A percentile compares a stretch with the other conserved stretches of the same genome.
These are phyloP conservation scores for Proales similis DNA, from an alignment of 1,140 invertebrate species.

Conservation along the genomic window DNA sequence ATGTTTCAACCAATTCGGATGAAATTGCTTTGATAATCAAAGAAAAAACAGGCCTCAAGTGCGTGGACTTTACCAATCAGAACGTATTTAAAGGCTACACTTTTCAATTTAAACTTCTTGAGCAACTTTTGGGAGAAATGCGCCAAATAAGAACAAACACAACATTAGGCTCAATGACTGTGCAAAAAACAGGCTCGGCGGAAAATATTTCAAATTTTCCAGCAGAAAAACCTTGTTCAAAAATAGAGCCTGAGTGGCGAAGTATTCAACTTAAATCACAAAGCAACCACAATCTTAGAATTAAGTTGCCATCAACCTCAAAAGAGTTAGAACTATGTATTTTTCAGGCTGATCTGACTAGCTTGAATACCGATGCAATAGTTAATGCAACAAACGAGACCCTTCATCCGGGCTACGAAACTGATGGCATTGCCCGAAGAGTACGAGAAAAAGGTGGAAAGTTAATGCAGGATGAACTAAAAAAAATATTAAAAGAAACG, in stretches of 20 bases:
- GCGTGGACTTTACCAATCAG: conserved; percentile 3
- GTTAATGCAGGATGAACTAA: conserved; percentile 23
- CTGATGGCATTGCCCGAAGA: conserved; percentile 1
- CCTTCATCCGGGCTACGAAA: conserved; percentile 20
- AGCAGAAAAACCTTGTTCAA: too few species aligned
- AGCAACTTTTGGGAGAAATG: conserved; percentile 12
- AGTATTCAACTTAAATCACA: too few species aligned
- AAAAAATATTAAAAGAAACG: conserved; percentile 11
- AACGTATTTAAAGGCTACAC: neutral
- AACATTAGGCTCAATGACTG: too few species aligned
- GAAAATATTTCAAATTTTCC: too few species aligned
- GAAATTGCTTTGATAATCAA: too few species aligned
- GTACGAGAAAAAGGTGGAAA: conserved; percentile 24
- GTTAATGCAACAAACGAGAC: conserved; percentile 17
- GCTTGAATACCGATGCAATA: conserved; percentile 3
- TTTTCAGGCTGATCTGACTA: conserved; percentile 12
- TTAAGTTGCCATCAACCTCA: too few species aligned
- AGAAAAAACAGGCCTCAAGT: conserved; percentile 10
- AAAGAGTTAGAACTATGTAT: neutral
- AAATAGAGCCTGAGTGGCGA: too few species aligned
- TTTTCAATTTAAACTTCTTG: conserved; percentile 11
- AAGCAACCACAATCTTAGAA: too few species aligned
- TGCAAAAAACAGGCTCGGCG: too few species aligned
- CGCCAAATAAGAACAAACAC: too few species aligned
- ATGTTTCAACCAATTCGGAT: too few species aligned